These are phyloP conservation scores for Sceloporus tristichus DNA, from an alignment of 2,113 vertebrate species.

Conservation along the genomic window DNA sequence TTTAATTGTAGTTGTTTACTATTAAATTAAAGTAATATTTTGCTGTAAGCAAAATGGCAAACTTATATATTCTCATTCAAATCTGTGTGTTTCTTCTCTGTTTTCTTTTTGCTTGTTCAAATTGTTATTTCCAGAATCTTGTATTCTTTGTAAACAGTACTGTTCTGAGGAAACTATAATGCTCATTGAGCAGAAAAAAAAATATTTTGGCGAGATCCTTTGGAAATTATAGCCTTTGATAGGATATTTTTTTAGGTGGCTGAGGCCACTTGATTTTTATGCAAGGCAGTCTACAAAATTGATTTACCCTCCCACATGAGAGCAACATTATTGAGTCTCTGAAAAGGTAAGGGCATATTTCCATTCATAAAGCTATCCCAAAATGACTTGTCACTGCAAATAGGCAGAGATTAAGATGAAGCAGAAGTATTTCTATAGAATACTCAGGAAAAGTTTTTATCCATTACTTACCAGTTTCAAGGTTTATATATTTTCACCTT, in stretches of 20 bases:
- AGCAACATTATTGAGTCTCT: constrained; percentile 41
- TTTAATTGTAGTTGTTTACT: constrained; percentile 2
- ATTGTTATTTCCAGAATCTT: constrained; percentile 41
- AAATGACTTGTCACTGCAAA: background rate
- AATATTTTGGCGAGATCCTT: constrained; percentile 59
- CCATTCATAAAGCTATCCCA: constrained; percentile 15
- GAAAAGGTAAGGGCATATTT: constrained; percentile 14
- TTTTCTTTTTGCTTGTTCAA: constrained; percentile 14
- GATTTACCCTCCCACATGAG: constrained; percentile 36
- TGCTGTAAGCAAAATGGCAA: constrained; percentile 14
- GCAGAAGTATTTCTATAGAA: background rate
- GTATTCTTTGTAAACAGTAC: constrained; percentile 45
- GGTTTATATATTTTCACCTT: constrained; percentile 24
- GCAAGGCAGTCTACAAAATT: constrained; percentile 31
- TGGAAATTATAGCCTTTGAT: constrained; percentile 45
- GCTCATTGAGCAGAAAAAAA: constrained; percentile 45
- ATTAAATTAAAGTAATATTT: background rate
- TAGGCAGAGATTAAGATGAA: constrained; percentile 19
- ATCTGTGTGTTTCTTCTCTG: background rate
- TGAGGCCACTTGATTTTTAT: constrained; percentile 49
- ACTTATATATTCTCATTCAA: background rate
- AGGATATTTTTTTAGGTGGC: constrained; percentile 15
- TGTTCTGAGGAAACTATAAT: background rate
- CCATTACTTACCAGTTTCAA: constrained; percentile 15
- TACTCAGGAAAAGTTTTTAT: background rate